Evolutionary conservation across 1,140 invertebrate species (phyloP).

Genomic region (Anoplophora glabripennis): DNA sequence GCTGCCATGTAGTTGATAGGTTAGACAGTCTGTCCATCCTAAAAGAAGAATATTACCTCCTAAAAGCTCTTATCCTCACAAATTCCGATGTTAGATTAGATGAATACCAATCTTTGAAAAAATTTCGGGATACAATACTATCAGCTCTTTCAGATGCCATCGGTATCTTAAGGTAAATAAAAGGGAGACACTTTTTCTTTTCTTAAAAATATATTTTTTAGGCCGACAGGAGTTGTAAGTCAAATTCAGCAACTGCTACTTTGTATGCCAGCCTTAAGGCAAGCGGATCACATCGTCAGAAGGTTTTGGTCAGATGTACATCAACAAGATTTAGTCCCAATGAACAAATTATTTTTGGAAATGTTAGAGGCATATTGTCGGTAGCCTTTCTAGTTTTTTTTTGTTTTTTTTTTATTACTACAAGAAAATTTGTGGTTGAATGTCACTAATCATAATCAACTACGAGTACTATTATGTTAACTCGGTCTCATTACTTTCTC

Average conservation of each 20-base stretch:
- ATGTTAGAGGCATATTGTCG: slow-evolving; percentile 83
- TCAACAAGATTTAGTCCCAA: slow-evolving; percentile 81
- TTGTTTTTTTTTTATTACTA: neutral
- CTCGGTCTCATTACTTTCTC: no score
- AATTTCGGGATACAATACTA: slow-evolving; percentile 84
- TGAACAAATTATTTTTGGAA: slow-evolving; percentile 97
- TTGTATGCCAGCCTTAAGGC: slow-evolving; percentile 81
- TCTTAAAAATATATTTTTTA: slow-evolving; percentile 41
- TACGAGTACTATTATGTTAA: no score
- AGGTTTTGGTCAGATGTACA: slow-evolving; percentile 89
- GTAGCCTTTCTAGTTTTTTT: slow-evolving; percentile 41
- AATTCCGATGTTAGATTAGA: slow-evolving; percentile 91
- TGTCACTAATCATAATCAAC: neutral
- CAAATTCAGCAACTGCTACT: slow-evolving; percentile 85
- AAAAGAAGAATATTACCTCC: slow-evolving; percentile 87
- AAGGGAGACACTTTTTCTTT: neutral
- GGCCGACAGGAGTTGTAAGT: slow-evolving; percentile 62
- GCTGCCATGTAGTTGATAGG: slow-evolving; percentile 81
- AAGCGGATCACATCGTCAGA: slow-evolving; percentile 83
- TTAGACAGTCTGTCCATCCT: slow-evolving; percentile 77
- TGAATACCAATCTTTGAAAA: slow-evolving; percentile 76
- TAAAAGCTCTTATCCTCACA: slow-evolving; percentile 89
- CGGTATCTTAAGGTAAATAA: slow-evolving; percentile 63
- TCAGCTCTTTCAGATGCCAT: slow-evolving; percentile 84
- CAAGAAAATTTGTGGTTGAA: slow-evolving; percentile 15